Conservation (phyloP, 2,888 invertebrate species). For the Drosophila meridiana region DNA sequence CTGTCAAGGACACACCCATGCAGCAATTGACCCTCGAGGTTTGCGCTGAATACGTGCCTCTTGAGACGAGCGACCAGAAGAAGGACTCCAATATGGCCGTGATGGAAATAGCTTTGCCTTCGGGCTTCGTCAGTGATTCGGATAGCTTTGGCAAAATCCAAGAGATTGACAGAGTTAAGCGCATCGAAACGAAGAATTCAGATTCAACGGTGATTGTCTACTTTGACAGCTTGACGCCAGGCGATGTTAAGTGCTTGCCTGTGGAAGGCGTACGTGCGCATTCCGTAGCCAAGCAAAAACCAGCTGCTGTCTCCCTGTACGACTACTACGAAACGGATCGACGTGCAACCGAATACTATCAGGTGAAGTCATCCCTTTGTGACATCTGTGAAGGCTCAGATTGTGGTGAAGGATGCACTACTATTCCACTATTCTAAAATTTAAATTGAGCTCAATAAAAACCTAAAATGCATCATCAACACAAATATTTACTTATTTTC, state of each 20-base stretch:
- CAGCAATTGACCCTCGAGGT: constrained; percentile 92
- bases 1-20: constrained; percentile 92
- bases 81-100: constrained; percentile 94
- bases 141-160: constrained; percentile 89
- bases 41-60: constrained; percentile 89
- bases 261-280: constrained; percentile 93
- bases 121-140: constrained; percentile 94
- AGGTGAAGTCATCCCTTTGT: constrained; percentile 88
- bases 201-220: constrained; percentile 89
- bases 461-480: constrained; percentile 1
- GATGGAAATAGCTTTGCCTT: constrained; percentile 94
- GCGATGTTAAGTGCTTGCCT: constrained; percentile 91
- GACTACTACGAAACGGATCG: constrained; percentile 95
- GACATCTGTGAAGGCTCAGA: constrained; percentile 92
- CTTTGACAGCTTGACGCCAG: constrained; percentile 88
- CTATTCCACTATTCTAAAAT: background rate
- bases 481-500: too few species aligned
- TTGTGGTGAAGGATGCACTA: constrained; percentile 82
- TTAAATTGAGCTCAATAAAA: constrained; percentile 20
- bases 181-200: constrained; percentile 89
- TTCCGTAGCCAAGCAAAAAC: constrained; percentile 93
- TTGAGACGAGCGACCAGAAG: constrained; percentile 65
- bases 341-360: constrained; percentile 80
- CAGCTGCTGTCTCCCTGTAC: constrained; percentile 93
- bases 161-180: constrained; percentile 85